Evolutionary conservation across 2,113 vertebrate genomes (phyloP).

Genomic region (Stomatorhinus ivindoensis): DNA sequence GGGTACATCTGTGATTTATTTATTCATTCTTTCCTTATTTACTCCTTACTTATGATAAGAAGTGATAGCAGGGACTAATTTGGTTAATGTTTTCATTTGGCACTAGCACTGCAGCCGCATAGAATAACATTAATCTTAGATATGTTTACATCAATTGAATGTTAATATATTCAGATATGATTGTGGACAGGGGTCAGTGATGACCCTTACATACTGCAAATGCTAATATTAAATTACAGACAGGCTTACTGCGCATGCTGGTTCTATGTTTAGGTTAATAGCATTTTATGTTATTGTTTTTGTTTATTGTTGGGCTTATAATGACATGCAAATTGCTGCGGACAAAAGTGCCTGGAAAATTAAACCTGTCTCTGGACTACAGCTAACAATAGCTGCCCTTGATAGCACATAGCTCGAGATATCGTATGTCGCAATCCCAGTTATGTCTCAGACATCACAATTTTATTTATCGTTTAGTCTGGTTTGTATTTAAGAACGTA

Average conservation of each 20-base stretch:
- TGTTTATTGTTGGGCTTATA: background rate
- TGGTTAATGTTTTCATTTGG: background rate
- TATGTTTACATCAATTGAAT: background rate
- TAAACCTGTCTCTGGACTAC: background rate
- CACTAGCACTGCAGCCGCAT: background rate
- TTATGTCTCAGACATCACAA: background rate
- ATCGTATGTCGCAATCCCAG: background rate
- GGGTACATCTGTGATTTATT: background rate
- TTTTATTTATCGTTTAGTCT: background rate
- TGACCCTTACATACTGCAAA: background rate
- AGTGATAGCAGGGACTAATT: background rate
- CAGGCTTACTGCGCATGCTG: background rate
- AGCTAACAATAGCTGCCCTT: background rate
- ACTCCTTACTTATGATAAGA: background rate
- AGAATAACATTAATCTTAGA: background rate
- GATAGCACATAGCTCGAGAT: background rate
- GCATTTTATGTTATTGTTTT: background rate
- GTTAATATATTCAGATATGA: background rate
- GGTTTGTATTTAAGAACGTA: slow-evolving; percentile 51
- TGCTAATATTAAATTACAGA: background rate
- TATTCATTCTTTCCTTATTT: background rate
- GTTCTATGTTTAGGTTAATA: background rate
- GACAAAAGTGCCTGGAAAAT: background rate
- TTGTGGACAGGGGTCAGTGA: background rate
- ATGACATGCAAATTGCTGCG: background rate